Conservation (phyloP, 2,797 vertebrate genomes). For the Characodon lateralis region DNA sequence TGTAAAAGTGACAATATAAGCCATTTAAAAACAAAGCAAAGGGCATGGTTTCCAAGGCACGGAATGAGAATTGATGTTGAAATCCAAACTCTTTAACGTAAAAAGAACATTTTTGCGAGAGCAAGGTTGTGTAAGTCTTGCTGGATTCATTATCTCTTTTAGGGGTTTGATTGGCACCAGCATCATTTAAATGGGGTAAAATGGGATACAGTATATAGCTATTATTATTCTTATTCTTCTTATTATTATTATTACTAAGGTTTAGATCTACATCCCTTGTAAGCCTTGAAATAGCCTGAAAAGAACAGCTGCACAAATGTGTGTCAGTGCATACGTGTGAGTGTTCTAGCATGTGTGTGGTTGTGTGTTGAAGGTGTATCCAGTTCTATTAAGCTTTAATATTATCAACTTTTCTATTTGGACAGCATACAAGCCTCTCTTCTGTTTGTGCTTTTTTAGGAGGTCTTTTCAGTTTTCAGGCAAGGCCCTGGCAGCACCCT, state of each 20-base stretch:
- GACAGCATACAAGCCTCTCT: conserved; percentile 7
- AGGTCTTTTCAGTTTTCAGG: conserved; percentile 12
- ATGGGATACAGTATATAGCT: neutral
- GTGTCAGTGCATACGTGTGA: neutral
- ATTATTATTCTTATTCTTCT: no score
- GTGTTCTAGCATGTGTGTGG: neutral
- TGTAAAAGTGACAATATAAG: no score
- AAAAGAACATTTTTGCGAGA: neutral
- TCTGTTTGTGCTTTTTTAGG: conserved; percentile 4
- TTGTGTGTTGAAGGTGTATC: no score
- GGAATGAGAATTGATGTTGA: no score
- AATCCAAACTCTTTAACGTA: no score
- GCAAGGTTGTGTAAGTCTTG: neutral
- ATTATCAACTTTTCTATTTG: neutral
- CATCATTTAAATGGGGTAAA: neutral
- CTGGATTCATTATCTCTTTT: neutral
- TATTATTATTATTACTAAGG: neutral
- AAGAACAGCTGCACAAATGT: neutral
- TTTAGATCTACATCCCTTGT: no score
- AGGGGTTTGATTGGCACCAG: neutral
- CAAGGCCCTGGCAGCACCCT: neutral
- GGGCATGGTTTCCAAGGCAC: no score
- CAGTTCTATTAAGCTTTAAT: neutral
- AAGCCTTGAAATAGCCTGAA: neutral
- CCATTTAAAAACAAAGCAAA: no score